Base-by-base conservation (phyloP, 2,888 invertebrate species). In the Temnothorax rugatulus region DNA sequence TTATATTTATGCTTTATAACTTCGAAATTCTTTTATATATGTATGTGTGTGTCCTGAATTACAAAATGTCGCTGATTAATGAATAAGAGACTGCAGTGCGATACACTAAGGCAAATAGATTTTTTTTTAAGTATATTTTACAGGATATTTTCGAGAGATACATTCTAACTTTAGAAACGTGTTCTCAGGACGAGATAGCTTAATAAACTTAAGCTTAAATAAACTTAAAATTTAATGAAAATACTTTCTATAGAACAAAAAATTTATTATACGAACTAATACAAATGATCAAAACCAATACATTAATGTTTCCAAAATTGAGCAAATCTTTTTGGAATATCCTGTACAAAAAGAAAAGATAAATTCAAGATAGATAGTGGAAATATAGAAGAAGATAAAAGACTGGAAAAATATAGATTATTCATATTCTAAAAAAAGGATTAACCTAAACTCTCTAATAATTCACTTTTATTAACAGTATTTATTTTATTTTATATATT, bases 371-470 rank as follows among this genome's bases (percentile, higher is more conserved):
- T 41, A 15, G 15, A 59, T n/a, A 13, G 8, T 29, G 41, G 2
- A 50, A 50, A 61, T 71, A 61, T 9, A 77, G n/a, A n/a, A 69
- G 29, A 74, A 44, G 21, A 44, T 52, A 68, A 68, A 77, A 79
- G 79, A 79, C 79, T 79, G 79, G 79, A 71, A 59, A 50, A 71
- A 59, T 38, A 38, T 79, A 79, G 73, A 71, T 71, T 79, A 71
- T 71, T 18, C 47, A 73, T 50, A 73, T 73, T 63, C 5, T 47
- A 47, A 47, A 47, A 57, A 79, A 59, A 44, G 18, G n/a, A 54
- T 57, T 41, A 47, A 57, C 34, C n/a, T 79, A 18, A 59, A 47
- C 9, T 47, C 9, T 47, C 2, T 15, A 50, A 71, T 11, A 50
- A 71, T 21, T 71, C 69, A 79, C n/a, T 68, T 44, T 59, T 34